Percentiles rank a stretch among this genome's conserved stretches.
These are phyloP conservation scores for Eucriotettix oculatus DNA, from an alignment of 2,888 invertebrate genomes.

Conservation along the genomic window DNA sequence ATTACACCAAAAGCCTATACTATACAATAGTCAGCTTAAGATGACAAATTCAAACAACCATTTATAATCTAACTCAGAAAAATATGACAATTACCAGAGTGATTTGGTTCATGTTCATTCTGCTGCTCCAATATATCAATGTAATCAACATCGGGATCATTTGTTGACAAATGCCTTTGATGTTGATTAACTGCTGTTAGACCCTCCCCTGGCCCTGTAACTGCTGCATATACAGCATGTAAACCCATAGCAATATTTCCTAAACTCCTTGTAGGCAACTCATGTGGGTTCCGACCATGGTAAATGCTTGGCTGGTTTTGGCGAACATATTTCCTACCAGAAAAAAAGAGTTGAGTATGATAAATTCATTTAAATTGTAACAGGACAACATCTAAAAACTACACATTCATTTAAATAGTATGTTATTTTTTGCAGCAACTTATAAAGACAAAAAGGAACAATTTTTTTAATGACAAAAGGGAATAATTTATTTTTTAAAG, in stretches of 20 bases:
- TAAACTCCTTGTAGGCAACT: slow-evolving; percentile 45
- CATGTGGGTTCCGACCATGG: slow-evolving; percentile 53
- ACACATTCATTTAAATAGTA: no score
- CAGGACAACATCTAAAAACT: no score
- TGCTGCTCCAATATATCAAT: slow-evolving; percentile 40
- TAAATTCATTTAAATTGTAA: no score
- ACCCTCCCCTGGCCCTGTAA: slow-evolving; percentile 70
- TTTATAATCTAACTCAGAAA: no score
- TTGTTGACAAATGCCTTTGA: slow-evolving; percentile 44
- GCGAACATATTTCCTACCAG: slow-evolving; percentile 23
- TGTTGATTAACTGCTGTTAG: slow-evolving; percentile 53
- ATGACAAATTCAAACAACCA: no score
- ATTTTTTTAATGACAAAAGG: no score
- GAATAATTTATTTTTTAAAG: no score
- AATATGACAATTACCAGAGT: neutral
- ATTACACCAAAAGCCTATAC: no score
- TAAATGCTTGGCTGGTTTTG: slow-evolving; percentile 39
- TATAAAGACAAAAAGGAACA: no score
- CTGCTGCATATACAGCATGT: slow-evolving; percentile 47
- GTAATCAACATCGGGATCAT: slow-evolving; percentile 53
- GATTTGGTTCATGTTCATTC: slow-evolving; percentile 11
- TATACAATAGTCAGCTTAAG: no score
- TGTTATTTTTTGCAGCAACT: no score
- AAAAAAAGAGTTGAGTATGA: neutral
- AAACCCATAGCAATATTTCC: slow-evolving; percentile 29